phyloP scores from a whole-genome alignment of 1,140 invertebrate species.

The Bombus superbus region DNA sequence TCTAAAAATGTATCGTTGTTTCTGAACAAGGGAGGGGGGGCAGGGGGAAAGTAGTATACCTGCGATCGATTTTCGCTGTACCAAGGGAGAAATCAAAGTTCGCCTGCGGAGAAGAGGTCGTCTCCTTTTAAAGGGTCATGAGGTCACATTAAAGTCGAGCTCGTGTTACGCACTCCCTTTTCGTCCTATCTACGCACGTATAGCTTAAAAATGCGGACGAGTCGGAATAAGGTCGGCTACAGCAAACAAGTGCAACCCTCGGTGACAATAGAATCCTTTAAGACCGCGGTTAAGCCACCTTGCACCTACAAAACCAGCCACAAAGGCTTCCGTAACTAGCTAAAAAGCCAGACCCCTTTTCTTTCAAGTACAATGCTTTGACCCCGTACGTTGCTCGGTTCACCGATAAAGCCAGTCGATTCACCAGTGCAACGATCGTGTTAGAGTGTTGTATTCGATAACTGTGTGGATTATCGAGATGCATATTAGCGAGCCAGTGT shows the following conservation, averaged over 20 bases:
- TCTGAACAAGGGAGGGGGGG: neutral
- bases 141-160: conserved; percentile 49
- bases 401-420: conserved; percentile 2
- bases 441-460: neutral
- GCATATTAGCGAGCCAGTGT: neutral
- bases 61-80: neutral
- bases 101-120: neutral
- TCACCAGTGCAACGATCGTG: neutral
- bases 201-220: neutral
- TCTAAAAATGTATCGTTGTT: neutral
- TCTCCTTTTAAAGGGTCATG: conserved; percentile 52
- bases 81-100: conserved; percentile 14
- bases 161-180: conserved; percentile 13
- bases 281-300: conserved; percentile 2
- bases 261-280: conserved; percentile 24
- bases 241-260: conserved; percentile 2
- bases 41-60: neutral
- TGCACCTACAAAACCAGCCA: neutral
- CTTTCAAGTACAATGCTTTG: conserved; percentile 18
- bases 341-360: conserved; percentile 3
- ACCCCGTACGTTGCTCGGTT: neutral
- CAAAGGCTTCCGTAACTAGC: conserved; percentile 12
- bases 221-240: conserved; percentile 3
- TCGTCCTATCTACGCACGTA: conserved; percentile 8
- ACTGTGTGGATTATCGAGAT: neutral